Conservation (phyloP, 2,888 invertebrate genomes). For the Parapristionchus giblindavisi region DNA sequence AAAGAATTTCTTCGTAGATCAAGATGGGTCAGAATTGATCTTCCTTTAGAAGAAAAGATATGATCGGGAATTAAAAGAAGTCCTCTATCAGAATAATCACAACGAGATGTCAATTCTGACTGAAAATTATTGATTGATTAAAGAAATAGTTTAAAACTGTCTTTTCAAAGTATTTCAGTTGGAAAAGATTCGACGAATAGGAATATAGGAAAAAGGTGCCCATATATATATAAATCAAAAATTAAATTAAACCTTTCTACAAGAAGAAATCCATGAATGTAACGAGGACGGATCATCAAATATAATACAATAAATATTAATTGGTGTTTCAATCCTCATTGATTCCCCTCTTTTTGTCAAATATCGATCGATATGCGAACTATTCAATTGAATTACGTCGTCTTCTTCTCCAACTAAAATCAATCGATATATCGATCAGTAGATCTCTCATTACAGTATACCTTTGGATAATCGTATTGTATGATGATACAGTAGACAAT, state of each 20-base stretch:
- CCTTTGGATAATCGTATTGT: conserved; percentile 51
- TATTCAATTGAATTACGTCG: conserved; percentile 22
- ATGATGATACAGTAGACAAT: conserved; percentile 52
- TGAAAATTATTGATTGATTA: not conserved
- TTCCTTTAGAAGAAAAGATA: conserved; percentile 25
- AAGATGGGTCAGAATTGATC: conserved; percentile 38
- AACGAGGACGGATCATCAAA: conserved; percentile 34
- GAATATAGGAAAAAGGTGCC: not conserved
- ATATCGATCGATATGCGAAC: conserved; percentile 13
- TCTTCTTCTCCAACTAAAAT: conserved; percentile 36
- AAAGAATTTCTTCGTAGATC: conserved; percentile 38
- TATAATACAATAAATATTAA: conserved; percentile 21
- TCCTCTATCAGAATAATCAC: conserved; percentile 29
- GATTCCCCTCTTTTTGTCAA: conserved; percentile 31
- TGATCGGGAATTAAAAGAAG: conserved; percentile 34
- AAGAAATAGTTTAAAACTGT: not conserved
- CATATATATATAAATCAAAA: not conserved
- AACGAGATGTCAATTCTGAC: conserved; percentile 19
- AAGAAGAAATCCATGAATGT: conserved; percentile 27
- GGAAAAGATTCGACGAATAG: not conserved
- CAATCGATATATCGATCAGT: not conserved
- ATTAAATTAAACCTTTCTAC: conserved; percentile 20
- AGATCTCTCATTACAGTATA: conserved; percentile 25
- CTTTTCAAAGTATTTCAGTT: not conserved
- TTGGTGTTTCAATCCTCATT: conserved; percentile 24